A percentile compares a stretch with the other conserved stretches of the same genome.
These are phyloP conservation scores for Xiphophorus couchianus DNA, from an alignment of 2,113 vertebrate genomes.

Conservation along the genomic window DNA sequence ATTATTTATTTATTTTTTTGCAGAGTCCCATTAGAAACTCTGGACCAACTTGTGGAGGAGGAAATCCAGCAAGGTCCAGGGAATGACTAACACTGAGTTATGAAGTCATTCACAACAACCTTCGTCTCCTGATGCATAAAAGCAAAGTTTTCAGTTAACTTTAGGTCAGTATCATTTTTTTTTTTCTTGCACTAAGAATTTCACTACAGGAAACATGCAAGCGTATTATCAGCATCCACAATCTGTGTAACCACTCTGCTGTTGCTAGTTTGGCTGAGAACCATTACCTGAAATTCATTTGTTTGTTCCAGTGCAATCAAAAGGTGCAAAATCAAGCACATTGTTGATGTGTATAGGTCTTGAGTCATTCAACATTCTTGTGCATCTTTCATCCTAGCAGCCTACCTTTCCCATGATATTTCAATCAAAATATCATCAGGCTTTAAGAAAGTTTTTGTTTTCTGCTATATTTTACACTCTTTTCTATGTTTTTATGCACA, in stretches of 20 bases:
- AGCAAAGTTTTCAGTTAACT: background rate
- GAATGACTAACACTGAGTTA: slow-evolving; percentile 48
- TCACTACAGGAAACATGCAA: slow-evolving; percentile 9
- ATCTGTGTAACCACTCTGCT: slow-evolving; percentile 5
- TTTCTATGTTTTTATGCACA: too few relatives aligned
- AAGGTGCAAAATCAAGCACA: background rate
- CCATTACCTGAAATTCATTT: background rate
- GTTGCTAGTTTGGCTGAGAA: background rate
- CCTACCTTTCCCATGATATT: too few relatives aligned
- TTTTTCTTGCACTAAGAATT: slow-evolving; percentile 1
- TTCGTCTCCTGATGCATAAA: slow-evolving; percentile 34
- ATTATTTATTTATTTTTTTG: slow-evolving; percentile 47
- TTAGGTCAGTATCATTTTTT: slow-evolving; percentile 2
- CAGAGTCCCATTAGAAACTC: slow-evolving; percentile 9
- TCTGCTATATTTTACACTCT: too few relatives aligned
- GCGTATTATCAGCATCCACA: slow-evolving; percentile 27
- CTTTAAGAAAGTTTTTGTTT: too few relatives aligned
- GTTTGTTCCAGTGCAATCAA: background rate
- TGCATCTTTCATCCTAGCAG: too few relatives aligned
- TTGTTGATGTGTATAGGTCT: background rate
- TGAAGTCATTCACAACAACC: slow-evolving; percentile 49
- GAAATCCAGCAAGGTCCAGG: slow-evolving; percentile 38
- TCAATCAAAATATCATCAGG: too few relatives aligned
- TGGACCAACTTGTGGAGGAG: slow-evolving; percentile 52
- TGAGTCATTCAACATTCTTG: background rate